Evolutionary conservation across 2,113 vertebrate species (phyloP).

Genomic region (Scalopus aquaticus): DNA sequence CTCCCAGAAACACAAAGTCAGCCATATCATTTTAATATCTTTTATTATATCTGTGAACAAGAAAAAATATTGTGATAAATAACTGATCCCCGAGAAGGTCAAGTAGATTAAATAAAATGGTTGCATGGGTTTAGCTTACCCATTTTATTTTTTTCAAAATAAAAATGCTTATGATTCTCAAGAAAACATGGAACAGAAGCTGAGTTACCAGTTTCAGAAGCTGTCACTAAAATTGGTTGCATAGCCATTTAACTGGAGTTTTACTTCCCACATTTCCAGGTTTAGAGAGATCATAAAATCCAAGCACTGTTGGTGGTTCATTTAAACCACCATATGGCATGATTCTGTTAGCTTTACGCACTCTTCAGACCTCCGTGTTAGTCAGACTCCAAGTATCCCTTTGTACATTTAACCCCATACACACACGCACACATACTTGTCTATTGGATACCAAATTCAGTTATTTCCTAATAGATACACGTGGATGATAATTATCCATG

Average conservation of each 20-base stretch:
- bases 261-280: background rate
- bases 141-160: background rate
- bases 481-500: background rate
- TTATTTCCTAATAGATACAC: background rate
- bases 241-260: background rate
- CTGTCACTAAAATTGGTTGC: background rate
- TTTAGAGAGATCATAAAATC: background rate
- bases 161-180: background rate
- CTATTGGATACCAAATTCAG: background rate
- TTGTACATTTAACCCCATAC: background rate
- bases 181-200: background rate
- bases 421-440: background rate
- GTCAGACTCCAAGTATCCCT: background rate
- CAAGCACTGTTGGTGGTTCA: background rate
- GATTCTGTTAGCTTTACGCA: background rate
- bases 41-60: background rate
- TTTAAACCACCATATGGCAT: background rate
- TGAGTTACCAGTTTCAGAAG: constrained; percentile 13
- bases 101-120: constrained; percentile 41
- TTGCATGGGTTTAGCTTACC: background rate
- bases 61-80: constrained; percentile 28
- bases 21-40: background rate
- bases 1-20: background rate
- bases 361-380: constrained; percentile 16
- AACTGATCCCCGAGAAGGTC: constrained; percentile 6